Evolutionary conservation across 2,888 invertebrate genomes (phyloP).

Genomic region (Nomada flava): DNA sequence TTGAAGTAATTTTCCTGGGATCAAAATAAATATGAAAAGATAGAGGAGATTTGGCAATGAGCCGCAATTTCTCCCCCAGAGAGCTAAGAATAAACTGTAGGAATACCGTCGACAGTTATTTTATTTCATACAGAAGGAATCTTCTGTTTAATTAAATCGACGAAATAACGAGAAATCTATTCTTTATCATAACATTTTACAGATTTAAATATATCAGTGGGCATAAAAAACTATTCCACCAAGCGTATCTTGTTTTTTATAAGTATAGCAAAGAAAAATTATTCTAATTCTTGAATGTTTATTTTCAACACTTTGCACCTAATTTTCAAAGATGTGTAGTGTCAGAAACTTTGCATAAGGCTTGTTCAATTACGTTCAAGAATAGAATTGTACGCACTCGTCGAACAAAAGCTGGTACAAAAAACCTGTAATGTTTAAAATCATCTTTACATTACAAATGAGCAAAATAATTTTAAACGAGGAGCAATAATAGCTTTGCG

Average conservation of each 20-base stretch:
- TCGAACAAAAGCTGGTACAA: not conserved
- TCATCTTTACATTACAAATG: not conserved
- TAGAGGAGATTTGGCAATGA: slow-evolving; percentile 74
- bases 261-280: not conserved
- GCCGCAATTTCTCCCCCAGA: slow-evolving; percentile 72
- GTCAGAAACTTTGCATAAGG: slow-evolving; percentile 2
- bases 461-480: not conserved
- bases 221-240: too few species aligned
- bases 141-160: slow-evolving; percentile 37
- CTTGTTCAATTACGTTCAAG: not conserved
- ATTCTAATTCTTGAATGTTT: not conserved
- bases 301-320: not conserved
- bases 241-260: too few species aligned
- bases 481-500: not conserved
- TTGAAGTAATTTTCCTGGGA: slow-evolving; percentile 47
- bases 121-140: slow-evolving; percentile 65
- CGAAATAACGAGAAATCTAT: not conserved
- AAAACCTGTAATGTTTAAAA: not conserved
- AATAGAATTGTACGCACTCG: not conserved
- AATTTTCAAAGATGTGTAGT: not conserved
- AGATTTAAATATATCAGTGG: not conserved
- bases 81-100: slow-evolving; percentile 80
- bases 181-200: not conserved
- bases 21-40: slow-evolving; percentile 71
- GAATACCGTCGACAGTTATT: slow-evolving; percentile 68